Evolutionary conservation across 2,888 invertebrate species (phyloP).

Genomic region (Catocala sponsa): DNA sequence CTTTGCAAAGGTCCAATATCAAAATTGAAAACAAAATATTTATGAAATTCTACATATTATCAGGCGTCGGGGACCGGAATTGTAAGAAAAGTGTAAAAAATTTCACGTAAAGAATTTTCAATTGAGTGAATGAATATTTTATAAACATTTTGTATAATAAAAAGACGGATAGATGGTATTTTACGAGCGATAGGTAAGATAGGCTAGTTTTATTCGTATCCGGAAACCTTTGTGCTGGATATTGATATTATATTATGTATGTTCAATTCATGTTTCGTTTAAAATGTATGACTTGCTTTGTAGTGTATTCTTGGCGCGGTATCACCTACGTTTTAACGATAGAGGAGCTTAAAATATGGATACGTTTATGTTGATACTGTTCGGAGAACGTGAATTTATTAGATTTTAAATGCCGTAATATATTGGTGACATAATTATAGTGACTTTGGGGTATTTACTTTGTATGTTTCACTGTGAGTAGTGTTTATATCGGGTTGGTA

Average conservation of each 20-base stretch:
- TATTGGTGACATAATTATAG: too few species aligned
- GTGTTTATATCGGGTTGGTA: too few species aligned
- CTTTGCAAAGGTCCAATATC: constrained; percentile 18
- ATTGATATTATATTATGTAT: constrained; percentile 8
- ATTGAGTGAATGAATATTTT: neutral
- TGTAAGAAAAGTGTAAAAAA: neutral
- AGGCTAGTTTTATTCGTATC: constrained; percentile 5
- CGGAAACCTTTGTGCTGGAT: neutral
- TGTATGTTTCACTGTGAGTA: too few species aligned
- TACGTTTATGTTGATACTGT: too few species aligned
- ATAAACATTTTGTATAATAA: neutral
- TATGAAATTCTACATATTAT: constrained; percentile 26
- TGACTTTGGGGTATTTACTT: too few species aligned
- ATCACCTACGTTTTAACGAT: too few species aligned
- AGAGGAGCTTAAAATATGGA: too few species aligned
- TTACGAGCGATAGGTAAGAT: constrained; percentile 3
- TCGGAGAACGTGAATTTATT: too few species aligned
- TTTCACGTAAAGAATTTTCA: neutral
- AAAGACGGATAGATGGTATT: neutral
- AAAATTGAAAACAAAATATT: constrained; percentile 48
- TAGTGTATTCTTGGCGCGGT: neutral
- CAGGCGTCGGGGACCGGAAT: neutral
- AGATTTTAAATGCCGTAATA: too few species aligned
- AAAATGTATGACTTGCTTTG: neutral
- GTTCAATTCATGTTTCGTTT: neutral